Evolutionary conservation across 1,140 invertebrate genomes (phyloP).

Genomic region (Tetramorium simillimum): DNA sequence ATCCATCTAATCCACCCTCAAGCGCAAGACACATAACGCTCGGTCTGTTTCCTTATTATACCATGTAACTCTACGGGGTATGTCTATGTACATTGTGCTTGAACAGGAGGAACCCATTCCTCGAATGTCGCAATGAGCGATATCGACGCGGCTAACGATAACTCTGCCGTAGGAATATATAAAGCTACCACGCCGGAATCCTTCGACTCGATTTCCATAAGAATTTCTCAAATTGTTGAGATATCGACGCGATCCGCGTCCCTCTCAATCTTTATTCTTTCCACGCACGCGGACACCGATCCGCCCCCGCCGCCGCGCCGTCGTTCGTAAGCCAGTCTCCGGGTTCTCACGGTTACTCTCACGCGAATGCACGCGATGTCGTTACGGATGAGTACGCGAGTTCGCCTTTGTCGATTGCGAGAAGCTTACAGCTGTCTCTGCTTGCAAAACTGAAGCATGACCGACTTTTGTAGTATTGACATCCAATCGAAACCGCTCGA

Average conservation of each 20-base stretch:
- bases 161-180: conserved; percentile 2
- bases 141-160: conserved; percentile 5
- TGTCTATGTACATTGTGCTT: conserved; percentile 19
- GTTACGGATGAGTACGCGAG: neutral
- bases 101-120: neutral
- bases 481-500: neutral
- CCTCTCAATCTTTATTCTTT: neutral
- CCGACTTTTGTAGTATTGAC: conserved; percentile 6
- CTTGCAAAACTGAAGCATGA: neutral
- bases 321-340: neutral
- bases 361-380: neutral
- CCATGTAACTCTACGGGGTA: neutral
- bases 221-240: conserved; percentile 2
- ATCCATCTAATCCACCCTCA: neutral
- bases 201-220: neutral
- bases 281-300: neutral
- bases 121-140: conserved; percentile 16
- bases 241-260: neutral
- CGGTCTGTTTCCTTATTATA: conserved; percentile 22
- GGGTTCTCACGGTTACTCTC: neutral
- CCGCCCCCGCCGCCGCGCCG: too few species aligned
- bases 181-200: neutral
- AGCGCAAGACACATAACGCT: neutral
- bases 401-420: conserved; percentile 4
- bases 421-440: neutral